A percentile compares a stretch with the other conserved stretches of the same genome.
Evolutionary conservation across 2,888 invertebrate species (phyloP).

Genomic region (Fragum fragum): DNA sequence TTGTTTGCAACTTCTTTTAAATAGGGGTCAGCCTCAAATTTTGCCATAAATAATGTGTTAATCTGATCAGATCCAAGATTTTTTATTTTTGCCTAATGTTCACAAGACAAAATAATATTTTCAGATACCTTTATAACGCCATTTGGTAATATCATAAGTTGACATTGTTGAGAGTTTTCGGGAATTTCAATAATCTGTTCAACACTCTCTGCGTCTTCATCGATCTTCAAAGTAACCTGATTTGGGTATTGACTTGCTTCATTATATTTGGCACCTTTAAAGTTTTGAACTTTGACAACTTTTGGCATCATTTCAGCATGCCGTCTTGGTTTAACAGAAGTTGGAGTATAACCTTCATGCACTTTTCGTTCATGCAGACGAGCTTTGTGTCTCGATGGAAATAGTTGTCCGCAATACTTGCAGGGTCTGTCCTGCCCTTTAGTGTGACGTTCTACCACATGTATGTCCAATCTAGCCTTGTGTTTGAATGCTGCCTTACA

Average conservation of each 20-base stretch:
- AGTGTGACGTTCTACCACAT: conserved; percentile 48
- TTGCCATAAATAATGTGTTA: neutral
- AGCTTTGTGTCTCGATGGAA: conserved; percentile 57
- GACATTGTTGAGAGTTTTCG: conserved; percentile 58
- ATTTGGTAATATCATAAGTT: conserved; percentile 55
- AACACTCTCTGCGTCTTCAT: conserved; percentile 23
- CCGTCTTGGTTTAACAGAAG: neutral
- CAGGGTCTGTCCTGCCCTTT: conserved; percentile 41
- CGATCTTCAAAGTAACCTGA: neutral
- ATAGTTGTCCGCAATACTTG: conserved; percentile 47
- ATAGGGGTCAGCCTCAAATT: neutral
- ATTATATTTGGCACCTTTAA: neutral
- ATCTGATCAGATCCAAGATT: neutral
- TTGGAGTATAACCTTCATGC: conserved; percentile 42
- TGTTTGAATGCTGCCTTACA: conserved; percentile 58
- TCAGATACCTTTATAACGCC: conserved; percentile 46
- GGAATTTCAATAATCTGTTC: conserved; percentile 60
- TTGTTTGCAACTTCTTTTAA: too few relatives aligned
- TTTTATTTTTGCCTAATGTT: neutral
- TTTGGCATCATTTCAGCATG: neutral
- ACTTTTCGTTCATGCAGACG: conserved; percentile 49
- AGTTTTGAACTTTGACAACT: neutral
- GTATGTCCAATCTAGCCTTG: conserved; percentile 42
- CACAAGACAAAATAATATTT: too few relatives aligned
- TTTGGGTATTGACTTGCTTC: neutral